Conservation (phyloP, 1,140 invertebrate genomes). For the Rhopalosiphum maidis region DNA sequence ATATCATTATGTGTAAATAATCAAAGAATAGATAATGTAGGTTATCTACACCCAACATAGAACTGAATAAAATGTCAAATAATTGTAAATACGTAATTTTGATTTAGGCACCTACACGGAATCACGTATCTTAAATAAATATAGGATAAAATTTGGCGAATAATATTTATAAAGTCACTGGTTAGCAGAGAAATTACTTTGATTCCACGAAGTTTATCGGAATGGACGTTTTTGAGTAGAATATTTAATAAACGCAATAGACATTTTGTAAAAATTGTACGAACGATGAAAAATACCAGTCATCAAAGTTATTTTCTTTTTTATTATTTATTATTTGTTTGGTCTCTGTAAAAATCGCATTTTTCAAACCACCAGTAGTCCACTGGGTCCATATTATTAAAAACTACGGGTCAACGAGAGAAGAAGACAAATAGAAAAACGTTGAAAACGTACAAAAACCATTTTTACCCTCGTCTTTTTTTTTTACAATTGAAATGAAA, state of each 20-base stretch:
- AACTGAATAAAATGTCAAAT: neutral
- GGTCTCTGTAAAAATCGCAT: slow-evolving; percentile 47
- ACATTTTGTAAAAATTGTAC: slow-evolving; percentile 32
- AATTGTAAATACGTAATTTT: neutral
- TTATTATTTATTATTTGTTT: slow-evolving; percentile 23
- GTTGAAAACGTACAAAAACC: slow-evolving; percentile 53
- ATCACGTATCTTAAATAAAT: neutral
- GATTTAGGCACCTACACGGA: neutral
- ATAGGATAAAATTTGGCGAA: neutral
- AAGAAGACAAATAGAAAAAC: slow-evolving; percentile 54
- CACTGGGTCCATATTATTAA: slow-evolving; percentile 43
- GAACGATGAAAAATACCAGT: slow-evolving; percentile 46
- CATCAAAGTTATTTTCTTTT: slow-evolving; percentile 33
- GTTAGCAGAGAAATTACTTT: slow-evolving; percentile 1
- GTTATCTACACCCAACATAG: neutral
- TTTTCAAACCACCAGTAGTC: slow-evolving; percentile 33
- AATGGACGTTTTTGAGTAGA: neutral
- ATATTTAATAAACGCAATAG: slow-evolving; percentile 4
- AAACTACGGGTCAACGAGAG: slow-evolving; percentile 51
- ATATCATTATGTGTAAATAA: neutral
- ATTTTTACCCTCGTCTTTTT: slow-evolving; percentile 44
- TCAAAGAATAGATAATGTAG: neutral
- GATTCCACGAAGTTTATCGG: neutral
- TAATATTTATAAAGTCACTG: neutral
- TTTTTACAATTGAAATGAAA: slow-evolving; percentile 49